Base-by-base conservation (phyloP, 2,888 invertebrate species). In the Oscheius myriophilus region DNA sequence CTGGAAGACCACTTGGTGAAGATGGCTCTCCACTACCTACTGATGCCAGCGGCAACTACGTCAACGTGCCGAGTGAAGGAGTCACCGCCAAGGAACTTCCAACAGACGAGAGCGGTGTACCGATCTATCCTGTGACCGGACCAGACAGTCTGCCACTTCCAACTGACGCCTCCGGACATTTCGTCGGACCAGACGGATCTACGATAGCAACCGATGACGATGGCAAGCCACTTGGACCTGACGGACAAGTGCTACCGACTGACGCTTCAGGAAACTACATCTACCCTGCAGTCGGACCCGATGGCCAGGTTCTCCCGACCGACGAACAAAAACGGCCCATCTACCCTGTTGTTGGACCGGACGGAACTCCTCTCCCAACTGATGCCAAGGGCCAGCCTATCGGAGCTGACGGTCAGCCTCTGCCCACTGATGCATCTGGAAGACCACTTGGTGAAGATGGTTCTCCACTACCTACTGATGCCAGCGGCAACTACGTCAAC, bases 311-410 rank as follows among this genome's bases (percentile, higher is more conserved):
- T 49, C 52, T 79, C 1, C 78, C 76, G 2, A 76, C 78, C 14
- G 77, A 79, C 55, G 69, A 61, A 11, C 45, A 64, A 33, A 33
- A 33, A 33, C 33, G 33, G 18, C 71, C 77, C 18, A 21, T 77
- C 9, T 53, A 18, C 53, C 39, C 55, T 14, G 21, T 55, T n/a
- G 16, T 55, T 9, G 55, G 55, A 14, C 55, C 55, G 21, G 66
- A 72, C 46, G 81, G 81, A 21, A 55, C 73, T 11, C 65, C 67
- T 9, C 64, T 82, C 16, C 72, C 73, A 18, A 81, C 75, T 52
- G 76, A 79, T 55, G 61, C 63, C 11, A 68, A 72, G 3, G 74
- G 77, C 16, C 52, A 69, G 23, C 72, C 67, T 62, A 61, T 74
- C 14, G 67, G 65, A 53, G 69, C 70, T 9, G 21, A 46, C 21